Evolutionary conservation across 1,140 invertebrate genomes (phyloP), one percentile per base, ranked within the genome.

Genomic region (Drosophila sturtevanti): DNA sequence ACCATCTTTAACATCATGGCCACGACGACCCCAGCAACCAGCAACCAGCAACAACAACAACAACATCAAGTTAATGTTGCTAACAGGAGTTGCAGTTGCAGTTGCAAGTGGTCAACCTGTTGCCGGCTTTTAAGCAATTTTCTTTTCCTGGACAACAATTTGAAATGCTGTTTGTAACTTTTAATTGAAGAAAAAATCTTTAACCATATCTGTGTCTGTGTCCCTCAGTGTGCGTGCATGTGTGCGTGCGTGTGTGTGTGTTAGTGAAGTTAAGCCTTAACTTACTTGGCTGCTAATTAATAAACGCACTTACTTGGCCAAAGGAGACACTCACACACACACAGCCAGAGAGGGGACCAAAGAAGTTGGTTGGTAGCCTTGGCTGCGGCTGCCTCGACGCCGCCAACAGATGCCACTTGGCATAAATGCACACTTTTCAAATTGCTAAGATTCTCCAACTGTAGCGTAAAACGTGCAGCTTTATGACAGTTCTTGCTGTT

Each of bases 401-500:
- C 72, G 77, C 78, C 48, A 63, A 63, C 70, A 87, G 82, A 86
- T 86, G 82, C 82, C 84, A 80, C 79, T 84, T 82, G 84, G 84
- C 85, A 89, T 87, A 89, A 89, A 89, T 89, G 84, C 84, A 89
- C 84, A 89, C 84, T 89, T 89, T 89, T 89, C 89, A 73, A 79
- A 89, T 89, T 89, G 86, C 81, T 89, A 73, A 87, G 84, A 89
- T 89, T 89, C 84, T 84, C 84, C 84, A 89, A 89, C 84, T 89
- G 85, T 79, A 84, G 79, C 82, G 55, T 71, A 75, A 82, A 87
- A 84, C 84, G 79, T 89, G 82, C 76, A 74, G 84, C 84, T 75
- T 85, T 89, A 89, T 89, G 84, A 89, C 84, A 84, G 77, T 82
- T 72, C 44, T 21, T 58, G 27, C 61, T 38, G 2, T 31, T 65